These are phyloP conservation scores for Fregetta grallaria DNA, from an alignment of 2,113 vertebrate genomes.

Conservation along the genomic window DNA sequence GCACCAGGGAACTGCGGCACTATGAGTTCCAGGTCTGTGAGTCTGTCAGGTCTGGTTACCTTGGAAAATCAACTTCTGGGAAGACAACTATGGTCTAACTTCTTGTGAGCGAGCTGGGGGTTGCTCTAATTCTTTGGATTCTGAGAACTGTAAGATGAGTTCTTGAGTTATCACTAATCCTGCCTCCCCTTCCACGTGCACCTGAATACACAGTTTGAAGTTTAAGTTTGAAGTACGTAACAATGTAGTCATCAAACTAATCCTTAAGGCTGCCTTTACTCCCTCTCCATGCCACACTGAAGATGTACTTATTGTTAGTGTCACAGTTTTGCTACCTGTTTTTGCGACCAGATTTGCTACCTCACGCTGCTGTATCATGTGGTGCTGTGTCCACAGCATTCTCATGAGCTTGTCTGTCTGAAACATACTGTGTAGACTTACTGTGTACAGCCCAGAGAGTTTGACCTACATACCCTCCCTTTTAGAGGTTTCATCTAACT, in stretches of 20 bases:
- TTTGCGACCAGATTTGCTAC: neutral
- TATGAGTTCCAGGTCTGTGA: neutral
- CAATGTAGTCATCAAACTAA: neutral
- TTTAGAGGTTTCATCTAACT: neutral
- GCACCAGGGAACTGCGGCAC: neutral
- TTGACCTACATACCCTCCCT: neutral
- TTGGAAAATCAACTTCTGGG: neutral
- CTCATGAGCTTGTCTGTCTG: neutral
- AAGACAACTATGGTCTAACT: neutral
- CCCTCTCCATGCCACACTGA: neutral
- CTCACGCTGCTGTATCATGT: neutral
- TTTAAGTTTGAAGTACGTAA: neutral
- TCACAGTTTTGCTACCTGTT: neutral
- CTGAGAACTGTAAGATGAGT: neutral
- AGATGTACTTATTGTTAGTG: neutral
- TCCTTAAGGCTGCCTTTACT: neutral
- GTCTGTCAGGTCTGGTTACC: neutral
- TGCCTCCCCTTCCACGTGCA: neutral
- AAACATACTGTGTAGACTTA: neutral
- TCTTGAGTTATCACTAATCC: neutral
- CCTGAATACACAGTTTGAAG: neutral
- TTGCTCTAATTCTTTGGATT: neutral
- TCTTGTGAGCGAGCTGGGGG: neutral
- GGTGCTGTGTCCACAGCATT: neutral
- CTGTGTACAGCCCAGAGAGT: neutral